Evolutionary conservation across 92 coral and sea anemone genomes (phyloP).

Genomic region (Galaxea fascicularis): DNA sequence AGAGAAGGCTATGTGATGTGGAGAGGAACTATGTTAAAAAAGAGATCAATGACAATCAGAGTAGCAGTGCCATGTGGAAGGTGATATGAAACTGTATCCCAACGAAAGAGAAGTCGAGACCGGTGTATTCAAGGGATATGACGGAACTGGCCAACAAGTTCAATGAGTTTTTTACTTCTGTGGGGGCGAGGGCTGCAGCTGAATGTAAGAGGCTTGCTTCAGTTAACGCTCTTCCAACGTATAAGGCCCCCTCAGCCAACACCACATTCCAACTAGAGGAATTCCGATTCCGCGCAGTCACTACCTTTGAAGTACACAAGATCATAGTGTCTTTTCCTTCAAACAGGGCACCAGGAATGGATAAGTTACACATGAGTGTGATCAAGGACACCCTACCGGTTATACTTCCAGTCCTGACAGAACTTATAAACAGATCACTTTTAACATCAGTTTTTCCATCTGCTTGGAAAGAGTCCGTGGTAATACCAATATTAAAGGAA

Average conservation of each 20-base stretch:
- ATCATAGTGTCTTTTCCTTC: no score
- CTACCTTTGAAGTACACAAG: no score
- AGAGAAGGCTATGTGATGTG: slow-evolving; percentile 52
- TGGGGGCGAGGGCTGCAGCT: slow-evolving; percentile 55
- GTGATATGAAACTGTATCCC: slow-evolving; percentile 51
- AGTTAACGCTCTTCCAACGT: slow-evolving; percentile 41
- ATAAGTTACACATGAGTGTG: no score
- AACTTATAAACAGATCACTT: no score
- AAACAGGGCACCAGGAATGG: no score
- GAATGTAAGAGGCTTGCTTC: slow-evolving; percentile 51
- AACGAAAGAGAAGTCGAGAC: slow-evolving; percentile 43
- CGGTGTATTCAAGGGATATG: no score
- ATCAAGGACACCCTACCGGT: no score
- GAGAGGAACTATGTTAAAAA: slow-evolving; percentile 63
- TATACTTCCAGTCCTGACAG: no score
- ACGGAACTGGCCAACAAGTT: no score
- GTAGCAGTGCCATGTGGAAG: slow-evolving; percentile 43
- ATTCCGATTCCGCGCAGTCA: slow-evolving; percentile 53
- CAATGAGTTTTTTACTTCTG: slow-evolving; percentile 52
- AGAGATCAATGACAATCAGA: slow-evolving; percentile 41
- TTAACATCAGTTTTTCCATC: no score
- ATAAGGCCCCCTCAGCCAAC: slow-evolving; percentile 15
- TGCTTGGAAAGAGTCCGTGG: no score
- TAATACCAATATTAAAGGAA: no score
- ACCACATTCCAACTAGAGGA: slow-evolving; percentile 36